Base-by-base conservation (phyloP, 30 jellyfish, hydroid and myxozoan species). In the Chrysaora quinquecirrha region DNA sequence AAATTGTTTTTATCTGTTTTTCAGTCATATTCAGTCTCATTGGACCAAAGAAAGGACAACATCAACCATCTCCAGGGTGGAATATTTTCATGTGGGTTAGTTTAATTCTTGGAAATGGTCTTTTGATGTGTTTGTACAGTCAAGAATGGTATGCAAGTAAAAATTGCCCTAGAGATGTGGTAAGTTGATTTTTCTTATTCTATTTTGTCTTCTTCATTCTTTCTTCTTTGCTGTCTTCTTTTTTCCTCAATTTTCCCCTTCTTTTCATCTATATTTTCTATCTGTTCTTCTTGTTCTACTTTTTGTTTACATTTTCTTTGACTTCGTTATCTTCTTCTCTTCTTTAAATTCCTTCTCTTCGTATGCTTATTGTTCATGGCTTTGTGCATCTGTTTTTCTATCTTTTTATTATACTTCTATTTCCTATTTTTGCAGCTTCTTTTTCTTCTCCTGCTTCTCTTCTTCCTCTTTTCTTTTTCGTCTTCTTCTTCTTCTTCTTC, bases 101-200 rank as follows among this genome's bases (percentile, higher is more conserved):
- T 47, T 56, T 90, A 35, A 84, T 80, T 4, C 12, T 83, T 65
- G 97, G 97, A 19, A 90, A 87, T 43, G 97, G 97, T 14, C 75
- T 90, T 1, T 61, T 90, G 76, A 84, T 90, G 96, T 71, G 90
- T 22, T 77, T 90, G 56, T 90, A 90, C 70, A 90, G 97, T 66
- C 93, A 62, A 56, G 97, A 90, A 50, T 90, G 97, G 97, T 90
- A 48, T 73, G 97, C 97, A 1, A 90, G 91, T 56, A 88, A 48
- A 22, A 90, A 90, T 54, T 90, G 97, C 87, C 87, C 93, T 58
- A 62, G 97, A 72, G 86, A 77, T 58, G 30, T 67, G 89, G 97
- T 90, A 84, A 25, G 96, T 52, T 20, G 2, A 16, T 2, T 43
- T 6, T 43, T 43, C 58, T 6, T 43, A n/a, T n/a, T n/a, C n/a